Evolutionary conservation across 2,888 invertebrate genomes (phyloP).

Genomic region (Eucera pruinosa): DNA sequence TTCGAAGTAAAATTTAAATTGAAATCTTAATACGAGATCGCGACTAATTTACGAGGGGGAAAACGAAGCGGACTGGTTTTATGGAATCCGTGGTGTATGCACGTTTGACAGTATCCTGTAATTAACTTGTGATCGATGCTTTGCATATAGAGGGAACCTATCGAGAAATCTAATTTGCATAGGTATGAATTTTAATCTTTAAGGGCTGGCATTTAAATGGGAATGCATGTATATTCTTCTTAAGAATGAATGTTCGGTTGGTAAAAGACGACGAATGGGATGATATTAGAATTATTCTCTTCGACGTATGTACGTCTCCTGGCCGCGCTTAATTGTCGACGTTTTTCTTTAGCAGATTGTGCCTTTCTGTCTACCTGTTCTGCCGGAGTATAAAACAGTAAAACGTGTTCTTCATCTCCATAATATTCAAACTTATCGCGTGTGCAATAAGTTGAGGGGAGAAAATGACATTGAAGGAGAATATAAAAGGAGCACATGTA

Average conservation of each 20-base stretch:
- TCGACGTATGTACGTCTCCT: background rate
- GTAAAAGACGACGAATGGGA: background rate
- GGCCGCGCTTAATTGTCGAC: constrained; percentile 1
- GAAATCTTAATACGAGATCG: constrained; percentile 38
- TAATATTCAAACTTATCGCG: background rate
- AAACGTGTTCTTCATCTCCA: background rate
- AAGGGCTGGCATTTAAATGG: constrained; percentile 47
- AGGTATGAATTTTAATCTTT: constrained; percentile 57
- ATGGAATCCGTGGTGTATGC: constrained; percentile 29
- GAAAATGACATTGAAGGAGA: background rate
- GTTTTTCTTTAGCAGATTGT: background rate
- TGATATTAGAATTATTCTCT: constrained; percentile 26
- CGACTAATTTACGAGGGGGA: constrained; percentile 12
- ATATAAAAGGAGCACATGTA: background rate
- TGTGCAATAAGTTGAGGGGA: background rate
- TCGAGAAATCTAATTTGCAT: constrained; percentile 43
- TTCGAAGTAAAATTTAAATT: constrained; percentile 32
- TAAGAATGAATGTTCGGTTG: background rate
- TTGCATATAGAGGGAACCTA: constrained; percentile 25
- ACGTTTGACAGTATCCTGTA: constrained; percentile 47
- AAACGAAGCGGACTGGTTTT: constrained; percentile 48
- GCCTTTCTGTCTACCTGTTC: background rate
- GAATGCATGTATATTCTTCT: constrained; percentile 18
- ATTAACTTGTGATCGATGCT: constrained; percentile 57
- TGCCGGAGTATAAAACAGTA: background rate